These are phyloP conservation scores for Oxygymnocypris stewartii DNA, from an alignment of 2,113 vertebrate genomes.

Conservation along the genomic window DNA sequence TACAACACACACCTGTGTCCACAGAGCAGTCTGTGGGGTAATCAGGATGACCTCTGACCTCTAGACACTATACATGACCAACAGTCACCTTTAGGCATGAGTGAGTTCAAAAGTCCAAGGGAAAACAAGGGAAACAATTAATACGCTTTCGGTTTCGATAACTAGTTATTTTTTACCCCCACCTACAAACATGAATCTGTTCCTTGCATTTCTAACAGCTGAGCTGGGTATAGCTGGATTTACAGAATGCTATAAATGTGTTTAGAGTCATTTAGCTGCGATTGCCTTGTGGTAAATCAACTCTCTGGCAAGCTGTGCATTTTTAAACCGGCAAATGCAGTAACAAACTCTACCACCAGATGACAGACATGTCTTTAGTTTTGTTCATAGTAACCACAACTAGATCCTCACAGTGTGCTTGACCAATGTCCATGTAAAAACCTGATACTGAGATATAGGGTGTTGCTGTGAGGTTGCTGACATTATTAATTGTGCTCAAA, in stretches of 20 bases:
- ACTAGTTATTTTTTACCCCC: neutral
- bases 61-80: slow-evolving; percentile 12
- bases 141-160: neutral
- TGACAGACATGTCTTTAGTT: slow-evolving; percentile 32
- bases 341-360: slow-evolving; percentile 35
- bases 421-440: neutral
- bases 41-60: slow-evolving; percentile 40
- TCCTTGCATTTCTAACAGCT: neutral
- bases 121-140: neutral
- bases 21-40: slow-evolving; percentile 37
- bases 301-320: neutral
- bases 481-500: neutral
- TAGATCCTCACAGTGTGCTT: neutral
- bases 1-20: slow-evolving; percentile 45
- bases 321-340: neutral
- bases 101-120: neutral
- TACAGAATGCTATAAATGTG: neutral
- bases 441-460: neutral
- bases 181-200: neutral
- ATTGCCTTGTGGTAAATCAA: neutral
- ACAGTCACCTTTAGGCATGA: neutral
- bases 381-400: neutral
- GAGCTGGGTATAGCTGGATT: neutral
- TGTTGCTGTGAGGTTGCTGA: neutral
- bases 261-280: neutral